Conservation (phyloP, 2,888 invertebrate species). For the Phytoseiulus persimilis region DNA sequence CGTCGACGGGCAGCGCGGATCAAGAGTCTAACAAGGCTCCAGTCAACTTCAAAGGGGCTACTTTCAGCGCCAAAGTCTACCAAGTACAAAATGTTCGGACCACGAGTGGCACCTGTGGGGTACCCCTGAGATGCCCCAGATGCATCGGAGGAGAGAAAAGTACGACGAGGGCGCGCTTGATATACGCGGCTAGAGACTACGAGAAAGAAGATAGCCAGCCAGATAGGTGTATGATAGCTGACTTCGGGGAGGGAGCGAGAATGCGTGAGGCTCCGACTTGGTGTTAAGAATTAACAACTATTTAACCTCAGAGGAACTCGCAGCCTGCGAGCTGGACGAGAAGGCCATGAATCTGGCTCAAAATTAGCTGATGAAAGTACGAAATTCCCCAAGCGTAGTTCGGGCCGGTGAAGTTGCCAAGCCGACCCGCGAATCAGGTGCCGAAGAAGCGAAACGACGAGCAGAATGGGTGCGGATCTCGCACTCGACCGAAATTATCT, state of each 20-base stretch:
- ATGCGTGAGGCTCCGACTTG: neutral
- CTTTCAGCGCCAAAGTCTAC: neutral
- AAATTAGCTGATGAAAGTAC: neutral
- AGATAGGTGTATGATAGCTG: neutral
- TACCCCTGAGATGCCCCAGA: neutral
- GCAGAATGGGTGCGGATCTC: neutral
- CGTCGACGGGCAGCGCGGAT: neutral
- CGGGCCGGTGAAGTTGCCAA: neutral
- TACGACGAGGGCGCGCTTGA: neutral
- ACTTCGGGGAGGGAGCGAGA: neutral
- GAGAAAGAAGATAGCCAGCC: neutral
- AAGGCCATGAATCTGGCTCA: neutral
- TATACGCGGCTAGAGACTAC: neutral
- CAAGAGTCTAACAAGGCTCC: neutral
- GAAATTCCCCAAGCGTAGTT: neutral
- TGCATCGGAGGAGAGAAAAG: neutral
- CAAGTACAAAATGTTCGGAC: neutral
- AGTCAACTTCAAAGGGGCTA: constrained; percentile 5
- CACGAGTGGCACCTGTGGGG: neutral
- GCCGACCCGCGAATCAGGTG: neutral
- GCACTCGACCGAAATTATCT: neutral
- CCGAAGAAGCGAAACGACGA: neutral
- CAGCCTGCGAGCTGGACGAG: neutral
- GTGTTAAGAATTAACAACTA: constrained; percentile 5
- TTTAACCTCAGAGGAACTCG: neutral